Base-by-base conservation (phyloP, 92 coral and sea anemone genomes). In the Umimayanthus kanabou region DNA sequence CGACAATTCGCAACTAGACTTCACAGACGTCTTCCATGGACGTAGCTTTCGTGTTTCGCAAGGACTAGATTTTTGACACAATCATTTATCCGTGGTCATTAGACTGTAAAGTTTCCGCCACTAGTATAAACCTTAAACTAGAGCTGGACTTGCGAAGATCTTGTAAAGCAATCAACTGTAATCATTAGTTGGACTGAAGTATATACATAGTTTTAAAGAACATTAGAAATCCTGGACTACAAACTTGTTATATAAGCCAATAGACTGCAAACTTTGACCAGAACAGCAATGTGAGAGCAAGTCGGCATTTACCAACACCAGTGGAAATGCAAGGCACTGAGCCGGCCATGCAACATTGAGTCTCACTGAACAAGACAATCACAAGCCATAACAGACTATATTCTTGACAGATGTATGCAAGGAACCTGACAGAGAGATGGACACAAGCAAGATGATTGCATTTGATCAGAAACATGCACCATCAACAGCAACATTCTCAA, bases 11-110 rank as follows among this genome's bases (percentile, higher is more conserved):
- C 20, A 37, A 64, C 47, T 82, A 26, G 47, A 42, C 76, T 82
- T 33, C 37, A 33, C 37, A 33, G 2, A 33, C 37, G 37, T 33
- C 37, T 80, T 47, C 10, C 22, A 81, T 22, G 20, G 85, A 39
- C 75, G 30, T 69, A 39, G 70, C 77, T 70, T 83, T 83, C 45
- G 58, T 11, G 43, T 77, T 77, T 20, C 58, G 80, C 30, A 47
- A 47, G 37, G 37, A 20, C 4, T 81, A 22, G 53, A 64, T 26
- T 10, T 66, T 37, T 39, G 29, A 39, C 42, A 29, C 6, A 13
- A 53, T 13, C 37, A 26, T 26, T 25, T 25, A 23, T 39, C 29
- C 49, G 10, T 22, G 79, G 45, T 16, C 16, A 18, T 74, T 20
- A 15, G 78, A 74, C 78, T 74, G 76, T 26, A 72, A 74, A 33